Base-by-base conservation (phyloP, 2,113 vertebrate species). In the Etheostoma spectabile region DNA sequence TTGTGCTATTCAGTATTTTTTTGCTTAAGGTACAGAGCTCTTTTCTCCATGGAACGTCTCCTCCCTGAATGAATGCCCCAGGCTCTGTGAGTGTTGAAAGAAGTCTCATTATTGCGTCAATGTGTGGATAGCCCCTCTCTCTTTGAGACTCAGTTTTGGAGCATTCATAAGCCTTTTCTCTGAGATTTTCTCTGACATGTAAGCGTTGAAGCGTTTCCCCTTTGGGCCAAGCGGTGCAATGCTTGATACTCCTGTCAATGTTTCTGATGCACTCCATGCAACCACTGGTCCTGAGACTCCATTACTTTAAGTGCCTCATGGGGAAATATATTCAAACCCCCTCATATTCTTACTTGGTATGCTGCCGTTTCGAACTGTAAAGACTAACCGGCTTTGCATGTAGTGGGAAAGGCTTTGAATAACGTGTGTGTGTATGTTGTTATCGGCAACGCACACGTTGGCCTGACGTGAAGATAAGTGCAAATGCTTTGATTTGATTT, bases 201-300 rank as follows among this genome's bases (percentile, higher is more conserved):
- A 92, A 89, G 92, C 86, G 48, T 69, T 88, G 86, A 84, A 92
- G 89, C 87, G 64, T 93, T 92, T 92, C 90, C 89, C 90, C 91
- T 92, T 88, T 90, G 90, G 91, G 88, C 88, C 77, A 75, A 82
- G 86, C 86, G 30, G 82, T 74, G 83, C 68, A 24, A 87, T 81
- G 92, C 88, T 84, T 91, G 85, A 94, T 92, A 83, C 89, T 83
- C 89, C 87, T 90, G 92, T 94, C 91, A 93, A 30, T 90, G 87
- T 89, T 90, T 85, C 89, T 90, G 89, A 92, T 88, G 84, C 87
- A 87, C 91, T 91, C 86, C 70, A 82, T 86, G 73, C 84, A 84
- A 86, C 71, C 33, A 49, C 86, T 85, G 89, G 88, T 87, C 86
- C 90, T 85, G 75, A 88, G 86, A 89, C 83, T 92, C 91, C 86